These are phyloP conservation scores for Antrozous pallidus DNA, from an alignment of 2,797 vertebrate species.

Conservation along the genomic window DNA sequence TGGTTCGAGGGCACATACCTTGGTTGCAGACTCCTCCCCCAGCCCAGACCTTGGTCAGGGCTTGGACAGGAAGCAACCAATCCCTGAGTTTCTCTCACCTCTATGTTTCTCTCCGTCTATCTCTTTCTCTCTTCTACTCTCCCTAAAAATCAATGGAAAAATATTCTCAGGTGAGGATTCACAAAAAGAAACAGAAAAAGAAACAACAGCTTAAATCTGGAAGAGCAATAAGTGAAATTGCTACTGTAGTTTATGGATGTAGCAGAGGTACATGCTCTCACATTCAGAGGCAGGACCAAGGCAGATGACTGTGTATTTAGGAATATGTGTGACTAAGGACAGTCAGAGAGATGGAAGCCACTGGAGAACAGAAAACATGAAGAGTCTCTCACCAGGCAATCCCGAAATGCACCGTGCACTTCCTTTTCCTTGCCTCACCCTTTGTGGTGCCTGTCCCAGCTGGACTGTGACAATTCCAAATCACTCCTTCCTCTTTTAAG, in stretches of 20 bases:
- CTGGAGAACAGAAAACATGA: slow-evolving; percentile 40
- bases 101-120: no score
- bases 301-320: slow-evolving; percentile 45
- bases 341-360: slow-evolving; percentile 54
- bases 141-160: no score
- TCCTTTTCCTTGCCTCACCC: slow-evolving; percentile 91
- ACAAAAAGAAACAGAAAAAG: slow-evolving; percentile 38
- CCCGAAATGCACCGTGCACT: slow-evolving; percentile 87
- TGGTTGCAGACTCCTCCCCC: no score
- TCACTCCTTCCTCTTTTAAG: slow-evolving; percentile 93
- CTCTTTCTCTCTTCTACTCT: no score
- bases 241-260: slow-evolving; percentile 50
- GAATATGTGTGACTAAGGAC: slow-evolving; percentile 34
- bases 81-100: no score
- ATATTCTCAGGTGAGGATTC: no score
- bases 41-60: no score
- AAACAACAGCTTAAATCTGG: slow-evolving; percentile 52
- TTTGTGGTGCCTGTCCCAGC: slow-evolving; percentile 79
- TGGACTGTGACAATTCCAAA: slow-evolving; percentile 87
- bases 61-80: no score
- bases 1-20: no score
- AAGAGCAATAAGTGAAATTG: slow-evolving; percentile 55
- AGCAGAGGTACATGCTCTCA: slow-evolving; percentile 57
- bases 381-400: slow-evolving; percentile 79
- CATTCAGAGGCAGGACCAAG: slow-evolving; percentile 17